Conservation (phyloP, 64 coral and sea anemone species). For the Dendronephthya gigantea region DNA sequence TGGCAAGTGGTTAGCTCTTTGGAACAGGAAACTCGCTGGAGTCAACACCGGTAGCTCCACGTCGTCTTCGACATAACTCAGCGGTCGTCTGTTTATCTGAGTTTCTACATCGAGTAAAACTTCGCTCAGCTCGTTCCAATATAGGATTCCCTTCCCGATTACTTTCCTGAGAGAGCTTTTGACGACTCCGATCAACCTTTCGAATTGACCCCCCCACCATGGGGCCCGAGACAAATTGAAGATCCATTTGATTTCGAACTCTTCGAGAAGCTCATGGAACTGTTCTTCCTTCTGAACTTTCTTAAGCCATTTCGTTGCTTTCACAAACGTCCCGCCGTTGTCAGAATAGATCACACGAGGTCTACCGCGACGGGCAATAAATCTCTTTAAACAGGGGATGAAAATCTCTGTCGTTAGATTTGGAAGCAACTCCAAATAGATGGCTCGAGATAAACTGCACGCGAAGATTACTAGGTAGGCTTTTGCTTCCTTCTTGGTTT, state of each 20-base stretch:
- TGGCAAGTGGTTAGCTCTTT: background rate
- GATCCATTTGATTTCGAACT: no score
- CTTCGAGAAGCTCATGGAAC: no score
- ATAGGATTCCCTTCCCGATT: background rate
- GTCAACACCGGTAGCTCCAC: constrained; percentile 8
- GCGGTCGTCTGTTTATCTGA: background rate
- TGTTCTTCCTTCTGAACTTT: constrained; percentile 9
- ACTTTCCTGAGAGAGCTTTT: constrained; percentile 22
- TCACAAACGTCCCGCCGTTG: background rate
- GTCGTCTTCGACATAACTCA: constrained; percentile 23
- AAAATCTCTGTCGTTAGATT: no score
- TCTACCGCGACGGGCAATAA: constrained; percentile 2
- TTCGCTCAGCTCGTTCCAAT: constrained; percentile 19
- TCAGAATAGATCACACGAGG: constrained; percentile 9
- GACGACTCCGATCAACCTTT: constrained; percentile 30
- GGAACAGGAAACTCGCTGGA: background rate
- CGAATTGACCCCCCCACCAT: constrained; percentile 31
- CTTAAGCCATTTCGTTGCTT: background rate
- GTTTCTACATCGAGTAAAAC: constrained; percentile 17
- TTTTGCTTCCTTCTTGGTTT: no score
- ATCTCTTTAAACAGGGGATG: background rate
- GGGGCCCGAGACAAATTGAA: no score
- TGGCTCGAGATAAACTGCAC: no score
- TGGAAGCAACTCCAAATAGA: no score
- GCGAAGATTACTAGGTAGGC: no score